Percentiles rank a stretch among this genome's conserved stretches.
Conservation (phyloP, 2,797 vertebrate genomes). For the Hypotaenidia okinawae region DNA sequence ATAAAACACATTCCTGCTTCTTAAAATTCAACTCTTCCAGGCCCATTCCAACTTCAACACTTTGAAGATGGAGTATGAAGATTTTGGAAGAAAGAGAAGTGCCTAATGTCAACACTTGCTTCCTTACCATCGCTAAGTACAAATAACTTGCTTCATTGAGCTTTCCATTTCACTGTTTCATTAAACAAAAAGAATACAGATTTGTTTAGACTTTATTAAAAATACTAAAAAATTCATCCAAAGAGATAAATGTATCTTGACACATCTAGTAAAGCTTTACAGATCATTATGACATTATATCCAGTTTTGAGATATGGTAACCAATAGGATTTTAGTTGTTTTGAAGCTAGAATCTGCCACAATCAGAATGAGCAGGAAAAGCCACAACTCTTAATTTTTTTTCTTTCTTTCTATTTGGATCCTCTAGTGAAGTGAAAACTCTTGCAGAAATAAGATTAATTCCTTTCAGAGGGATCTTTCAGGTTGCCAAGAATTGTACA, state of each 20-base stretch:
- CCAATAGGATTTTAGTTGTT: neutral
- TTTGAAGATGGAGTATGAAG: neutral
- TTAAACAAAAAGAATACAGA: neutral
- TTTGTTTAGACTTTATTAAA: neutral
- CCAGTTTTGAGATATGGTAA: neutral
- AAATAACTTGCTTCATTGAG: neutral
- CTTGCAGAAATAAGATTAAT: neutral
- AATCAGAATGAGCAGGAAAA: neutral
- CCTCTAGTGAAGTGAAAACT: neutral
- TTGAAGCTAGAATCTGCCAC: neutral
- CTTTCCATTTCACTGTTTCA: neutral
- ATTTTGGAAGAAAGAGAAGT: neutral
- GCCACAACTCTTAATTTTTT: neutral
- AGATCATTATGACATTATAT: neutral
- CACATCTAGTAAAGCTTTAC: neutral
- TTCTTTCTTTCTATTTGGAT: neutral
- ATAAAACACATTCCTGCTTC: neutral
- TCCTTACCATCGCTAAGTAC: neutral
- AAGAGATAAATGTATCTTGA: neutral
- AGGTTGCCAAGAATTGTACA: neutral
- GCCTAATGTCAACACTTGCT: neutral
- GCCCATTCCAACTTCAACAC: neutral
- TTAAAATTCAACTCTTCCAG: neutral
- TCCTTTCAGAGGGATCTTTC: neutral
- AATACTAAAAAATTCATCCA: neutral